Base-by-base conservation (phyloP, 2,888 invertebrate species). In the Trimorus sp. region DNA sequence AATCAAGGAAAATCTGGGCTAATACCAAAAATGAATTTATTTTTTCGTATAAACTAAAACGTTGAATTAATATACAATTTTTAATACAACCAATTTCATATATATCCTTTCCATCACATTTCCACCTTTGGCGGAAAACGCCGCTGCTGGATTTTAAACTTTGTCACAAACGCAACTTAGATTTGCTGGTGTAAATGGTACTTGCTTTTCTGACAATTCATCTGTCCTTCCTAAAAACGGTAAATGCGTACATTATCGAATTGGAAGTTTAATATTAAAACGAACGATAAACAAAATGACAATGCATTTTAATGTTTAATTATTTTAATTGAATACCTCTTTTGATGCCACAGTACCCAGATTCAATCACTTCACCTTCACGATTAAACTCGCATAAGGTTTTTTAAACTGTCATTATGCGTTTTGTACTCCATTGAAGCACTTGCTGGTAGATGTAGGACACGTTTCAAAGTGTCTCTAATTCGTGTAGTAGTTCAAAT, bases 341-440 rank as follows among this genome's bases (percentile, higher is more conserved):
- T n/a, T 7, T 9, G 45, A 7, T 45, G 15, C 58, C 49, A 40
- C n/a, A 26, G 11, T 62, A 53, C 60, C 60, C 60, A 56, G 63
- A 62, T 60, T 68, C 15, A 69, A 65, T 84, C 73, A 69, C n/a
- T 75, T 73, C n/a, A 42, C 2, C 12, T 14, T 70, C 62, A 73
- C 71, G 78, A 78, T 74, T 84, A 84, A 65, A 83, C 56, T 69
- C 84, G 80, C 26, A 87, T 83, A 68, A 88, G 86, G 84, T 88
- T 89, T 78, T 96, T 97, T 88, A 97, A 94, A 92, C 96, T 96
- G 92, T 95, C 95, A 92, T 94, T 95, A 91, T 95, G 95, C 91
- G 94, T 94, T 93, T 97, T 97, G 94, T 99, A 99, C 93, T 99
- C 99, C 94, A 99, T 96, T 89, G 97, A 95, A 89, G 97, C 96